A percentile compares a stretch with the other conserved stretches of the same genome.
Evolutionary conservation across 2,797 vertebrate species (phyloP).

Genomic region (Sciurus carolinensis): DNA sequence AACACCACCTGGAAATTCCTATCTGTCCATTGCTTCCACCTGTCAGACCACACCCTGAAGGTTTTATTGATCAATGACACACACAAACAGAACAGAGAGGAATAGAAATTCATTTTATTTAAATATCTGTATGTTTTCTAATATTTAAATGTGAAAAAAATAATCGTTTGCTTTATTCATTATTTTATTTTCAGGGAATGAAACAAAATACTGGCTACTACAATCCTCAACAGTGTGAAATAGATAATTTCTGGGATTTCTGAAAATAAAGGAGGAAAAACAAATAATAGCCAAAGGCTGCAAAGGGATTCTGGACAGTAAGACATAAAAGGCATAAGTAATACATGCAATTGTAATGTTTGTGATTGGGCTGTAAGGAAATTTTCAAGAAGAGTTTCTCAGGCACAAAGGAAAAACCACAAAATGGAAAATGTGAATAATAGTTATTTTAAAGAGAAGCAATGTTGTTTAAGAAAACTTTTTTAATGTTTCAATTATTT

Average conservation of each 20-base stretch:
- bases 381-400: not conserved
- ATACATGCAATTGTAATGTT: not conserved
- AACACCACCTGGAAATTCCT: slow-evolving; percentile 23
- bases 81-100: not conserved
- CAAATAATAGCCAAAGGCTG: not conserved
- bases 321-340: not conserved
- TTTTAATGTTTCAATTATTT: not conserved
- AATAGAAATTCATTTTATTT: slow-evolving; percentile 54
- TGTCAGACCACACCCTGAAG: not conserved
- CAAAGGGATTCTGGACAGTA: not conserved
- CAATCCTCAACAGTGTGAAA: not conserved
- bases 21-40: slow-evolving; percentile 35
- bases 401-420: not conserved
- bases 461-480: not conserved
- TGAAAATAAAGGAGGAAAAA: not conserved
- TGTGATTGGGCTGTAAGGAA: not conserved
- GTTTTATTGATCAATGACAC: slow-evolving; percentile 31
- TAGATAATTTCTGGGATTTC: not conserved
- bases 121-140: slow-evolving; percentile 17
- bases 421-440: not conserved
- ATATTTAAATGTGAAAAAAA: slow-evolving; percentile 47
- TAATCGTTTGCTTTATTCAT: not conserved
- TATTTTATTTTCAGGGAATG: slow-evolving; percentile 4
- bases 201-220: not conserved
- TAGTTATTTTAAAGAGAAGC: not conserved